A percentile compares a stretch with the other conserved stretches of the same genome.
Evolutionary conservation across 2,888 invertebrate species (phyloP).

Genomic region (Brachypalpus laphriformis): DNA sequence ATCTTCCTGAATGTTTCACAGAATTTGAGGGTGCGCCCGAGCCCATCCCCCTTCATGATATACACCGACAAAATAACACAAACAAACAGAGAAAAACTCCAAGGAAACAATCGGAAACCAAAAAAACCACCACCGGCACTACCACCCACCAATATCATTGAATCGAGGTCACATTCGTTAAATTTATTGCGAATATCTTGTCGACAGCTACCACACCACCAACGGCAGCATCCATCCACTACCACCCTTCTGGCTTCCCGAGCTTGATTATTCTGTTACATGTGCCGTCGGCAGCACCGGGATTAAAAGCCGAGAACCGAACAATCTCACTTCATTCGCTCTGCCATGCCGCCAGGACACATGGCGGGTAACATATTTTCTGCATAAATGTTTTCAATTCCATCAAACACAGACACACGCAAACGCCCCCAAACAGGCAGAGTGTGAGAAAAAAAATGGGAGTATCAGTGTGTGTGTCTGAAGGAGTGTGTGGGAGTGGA

Average conservation of each 20-base stretch:
- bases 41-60: background rate
- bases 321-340: slow-evolving; percentile 57
- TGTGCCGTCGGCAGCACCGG: slow-evolving; percentile 59
- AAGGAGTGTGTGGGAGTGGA: slow-evolving; percentile 47
- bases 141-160: slow-evolving; percentile 56
- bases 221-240: slow-evolving; percentile 23
- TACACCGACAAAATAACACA: slow-evolving; percentile 8
- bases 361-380: slow-evolving; percentile 74
- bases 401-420: slow-evolving; percentile 43
- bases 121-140: slow-evolving; percentile 36
- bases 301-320: slow-evolving; percentile 68
- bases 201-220: slow-evolving; percentile 52
- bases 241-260: slow-evolving; percentile 22
- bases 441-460: slow-evolving; percentile 27
- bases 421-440: background rate
- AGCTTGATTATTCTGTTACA: slow-evolving; percentile 71
- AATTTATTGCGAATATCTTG: slow-evolving; percentile 73
- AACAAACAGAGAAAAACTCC: slow-evolving; percentile 17
- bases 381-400: slow-evolving; percentile 73
- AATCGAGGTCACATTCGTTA: slow-evolving; percentile 72
- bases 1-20: slow-evolving; percentile 40
- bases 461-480: slow-evolving; percentile 27
- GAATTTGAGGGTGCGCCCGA: slow-evolving; percentile 45
- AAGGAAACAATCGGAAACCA: slow-evolving; percentile 61
- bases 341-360: slow-evolving; percentile 51